Base-by-base conservation (phyloP, 2,797 vertebrate genomes). In the Spondyliosoma cantharus region DNA sequence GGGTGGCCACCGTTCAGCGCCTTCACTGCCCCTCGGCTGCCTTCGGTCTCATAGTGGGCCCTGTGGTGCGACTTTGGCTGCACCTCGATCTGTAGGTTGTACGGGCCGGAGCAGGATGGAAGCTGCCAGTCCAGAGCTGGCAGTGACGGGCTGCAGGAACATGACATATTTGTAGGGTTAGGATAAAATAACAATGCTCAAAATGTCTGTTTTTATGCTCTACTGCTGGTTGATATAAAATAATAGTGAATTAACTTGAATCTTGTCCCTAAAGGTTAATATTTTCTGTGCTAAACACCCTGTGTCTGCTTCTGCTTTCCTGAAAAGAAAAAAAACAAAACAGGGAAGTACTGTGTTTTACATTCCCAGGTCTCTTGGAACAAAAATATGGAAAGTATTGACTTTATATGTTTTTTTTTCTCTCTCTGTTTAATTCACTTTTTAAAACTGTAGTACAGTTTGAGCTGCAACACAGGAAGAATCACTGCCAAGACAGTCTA, bases 81-180 rank as follows among this genome's bases (percentile, higher is more conserved):
- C 86, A 99, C 96, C 82, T 98, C 97, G 0, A 99, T 98, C 86
- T 97, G 95, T 14, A 99, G 95, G 85, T 97, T 98, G 5, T 98
- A 98, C 4, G 97, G 97, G 70, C 98, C 97, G 4, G 97, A 99
- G 94, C 97, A 96, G 72, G 98, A 97, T 0, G 97, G 97, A 90
- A 99, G 95, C 95, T 99, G 98, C 98, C 98, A 99, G 78, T 99
- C 98, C 19, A 99, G 97, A 67, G 98, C 96, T n/a, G 98, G 98
- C 86, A 99, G 89, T 49, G 97, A 95, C 0, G 97, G 97, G 94
- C 98, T 99, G 89, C 3, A 94, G 94, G 9, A 22, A 79, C 14
- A 90, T 7, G 20, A 84, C 57, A 86, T 13, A 61, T 58, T 76
- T 52, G 57, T 65, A 62, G 37, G 37, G 37, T 46, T 16, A 46